Conservation (phyloP, 1,140 invertebrate genomes). For the Leptinotarsa undecemlineata region DNA sequence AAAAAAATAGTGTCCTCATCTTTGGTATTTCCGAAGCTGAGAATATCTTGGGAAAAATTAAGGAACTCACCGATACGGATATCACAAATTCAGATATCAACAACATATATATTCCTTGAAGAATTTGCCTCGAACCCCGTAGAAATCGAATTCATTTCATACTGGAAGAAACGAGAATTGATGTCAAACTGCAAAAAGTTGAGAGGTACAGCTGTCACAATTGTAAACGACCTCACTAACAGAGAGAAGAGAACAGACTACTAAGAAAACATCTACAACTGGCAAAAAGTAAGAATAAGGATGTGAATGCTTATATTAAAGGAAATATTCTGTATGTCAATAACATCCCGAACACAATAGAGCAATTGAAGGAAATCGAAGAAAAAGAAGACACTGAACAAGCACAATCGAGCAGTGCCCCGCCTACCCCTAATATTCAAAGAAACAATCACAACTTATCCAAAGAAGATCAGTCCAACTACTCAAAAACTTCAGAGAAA, state of each 20-base stretch:
- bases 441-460: too few relatives aligned
- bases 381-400: neutral
- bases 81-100: too few relatives aligned
- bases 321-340: neutral
- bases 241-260: neutral
- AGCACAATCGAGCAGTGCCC: too few relatives aligned
- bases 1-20: too few relatives aligned
- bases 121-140: neutral
- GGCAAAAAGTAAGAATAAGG: neutral
- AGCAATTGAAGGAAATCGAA: neutral
- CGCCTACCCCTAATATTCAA: too few relatives aligned
- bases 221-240: neutral
- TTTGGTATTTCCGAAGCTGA: too few relatives aligned
- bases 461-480: too few relatives aligned
- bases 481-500: too few relatives aligned
- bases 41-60: too few relatives aligned
- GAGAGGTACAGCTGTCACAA: neutral
- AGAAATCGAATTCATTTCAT: neutral
- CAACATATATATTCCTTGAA: too few relatives aligned
- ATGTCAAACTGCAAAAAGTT: neutral
- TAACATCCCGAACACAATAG: neutral
- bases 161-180: neutral
- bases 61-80: too few relatives aligned
- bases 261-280: neutral
- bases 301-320: neutral